These are phyloP conservation scores for Lamellibrachia columna DNA, from an alignment of 2,888 invertebrate species.

Conservation along the genomic window DNA sequence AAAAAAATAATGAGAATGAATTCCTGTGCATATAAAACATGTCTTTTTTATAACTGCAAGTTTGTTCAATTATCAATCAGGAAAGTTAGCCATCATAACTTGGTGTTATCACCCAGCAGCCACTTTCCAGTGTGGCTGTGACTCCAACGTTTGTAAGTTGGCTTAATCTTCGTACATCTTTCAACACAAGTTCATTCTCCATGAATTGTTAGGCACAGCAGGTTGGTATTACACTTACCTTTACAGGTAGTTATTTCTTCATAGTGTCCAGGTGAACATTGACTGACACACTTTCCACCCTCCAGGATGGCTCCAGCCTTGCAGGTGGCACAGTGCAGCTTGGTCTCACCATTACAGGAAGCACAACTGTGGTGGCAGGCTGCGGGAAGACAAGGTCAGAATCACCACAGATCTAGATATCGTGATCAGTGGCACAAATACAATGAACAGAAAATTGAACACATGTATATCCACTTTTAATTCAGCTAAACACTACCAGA, in stretches of 20 bases:
- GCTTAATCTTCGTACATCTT: too few relatives aligned
- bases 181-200: too few relatives aligned
- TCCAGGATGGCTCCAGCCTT: constrained; percentile 44
- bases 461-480: too few relatives aligned
- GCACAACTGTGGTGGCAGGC: constrained; percentile 55
- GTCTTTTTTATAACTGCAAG: not conserved
- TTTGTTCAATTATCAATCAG: not conserved
- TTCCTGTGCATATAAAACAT: not conserved
- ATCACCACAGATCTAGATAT: not conserved
- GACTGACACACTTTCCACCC: constrained; percentile 51
- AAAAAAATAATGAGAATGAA: not conserved
- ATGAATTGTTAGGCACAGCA: too few relatives aligned
- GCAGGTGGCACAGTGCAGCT: constrained; percentile 51
- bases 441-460: too few relatives aligned
- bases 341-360: constrained; percentile 47
- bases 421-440: not conserved
- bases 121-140: not conserved
- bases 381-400: constrained; percentile 30
- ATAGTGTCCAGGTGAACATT: constrained; percentile 46
- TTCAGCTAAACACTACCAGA: too few relatives aligned
- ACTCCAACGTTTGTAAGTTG: not conserved
- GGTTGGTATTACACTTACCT: constrained; percentile 39
- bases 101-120: not conserved
- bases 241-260: constrained; percentile 40
- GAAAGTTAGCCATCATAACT: not conserved